These are phyloP conservation scores for Polia nebulosa DNA, from an alignment of 2,888 invertebrate species.

Conservation along the genomic window DNA sequence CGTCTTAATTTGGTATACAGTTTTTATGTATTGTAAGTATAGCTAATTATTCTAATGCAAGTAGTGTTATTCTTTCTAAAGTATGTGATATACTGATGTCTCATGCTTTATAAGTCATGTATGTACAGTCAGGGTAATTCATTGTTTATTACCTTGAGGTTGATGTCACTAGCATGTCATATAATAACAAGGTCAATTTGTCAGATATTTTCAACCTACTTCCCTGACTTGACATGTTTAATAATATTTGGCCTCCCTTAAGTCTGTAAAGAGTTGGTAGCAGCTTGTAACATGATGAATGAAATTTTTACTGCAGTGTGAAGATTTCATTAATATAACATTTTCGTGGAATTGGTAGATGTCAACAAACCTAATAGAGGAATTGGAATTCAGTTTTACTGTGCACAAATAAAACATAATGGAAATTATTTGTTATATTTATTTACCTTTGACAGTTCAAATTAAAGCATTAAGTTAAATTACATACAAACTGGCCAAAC, in stretches of 20 bases:
- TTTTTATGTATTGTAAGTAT: conserved; percentile 47
- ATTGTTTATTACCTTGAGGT: neutral
- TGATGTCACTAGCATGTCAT: neutral
- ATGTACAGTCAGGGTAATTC: neutral
- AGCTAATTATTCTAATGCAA: conserved; percentile 33
- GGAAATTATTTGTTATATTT: conserved; percentile 65
- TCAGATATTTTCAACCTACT: neutral
- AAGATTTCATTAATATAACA: conserved; percentile 7
- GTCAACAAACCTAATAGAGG: conserved; percentile 62
- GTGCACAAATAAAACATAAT: conserved; percentile 82
- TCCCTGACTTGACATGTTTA: neutral
- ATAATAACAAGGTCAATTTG: neutral
- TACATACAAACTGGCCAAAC: conserved; percentile 18
- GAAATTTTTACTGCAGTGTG: conserved; percentile 19
- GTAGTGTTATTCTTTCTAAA: conserved; percentile 38
- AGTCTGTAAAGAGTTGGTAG: conserved; percentile 17
- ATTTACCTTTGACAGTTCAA: conserved; percentile 51
- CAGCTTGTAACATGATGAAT: conserved; percentile 22
- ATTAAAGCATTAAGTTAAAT: conserved; percentile 21
- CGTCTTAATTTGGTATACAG: conserved; percentile 52
- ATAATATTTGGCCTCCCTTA: conserved; percentile 7
- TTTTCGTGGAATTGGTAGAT: conserved; percentile 80
- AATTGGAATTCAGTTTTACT: conserved; percentile 71
- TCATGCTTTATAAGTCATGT: conserved; percentile 12
- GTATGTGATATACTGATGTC: conserved; percentile 39